These are phyloP conservation scores for Tylochromis polylepis DNA, from an alignment of 2,113 vertebrate genomes.

Conservation along the genomic window DNA sequence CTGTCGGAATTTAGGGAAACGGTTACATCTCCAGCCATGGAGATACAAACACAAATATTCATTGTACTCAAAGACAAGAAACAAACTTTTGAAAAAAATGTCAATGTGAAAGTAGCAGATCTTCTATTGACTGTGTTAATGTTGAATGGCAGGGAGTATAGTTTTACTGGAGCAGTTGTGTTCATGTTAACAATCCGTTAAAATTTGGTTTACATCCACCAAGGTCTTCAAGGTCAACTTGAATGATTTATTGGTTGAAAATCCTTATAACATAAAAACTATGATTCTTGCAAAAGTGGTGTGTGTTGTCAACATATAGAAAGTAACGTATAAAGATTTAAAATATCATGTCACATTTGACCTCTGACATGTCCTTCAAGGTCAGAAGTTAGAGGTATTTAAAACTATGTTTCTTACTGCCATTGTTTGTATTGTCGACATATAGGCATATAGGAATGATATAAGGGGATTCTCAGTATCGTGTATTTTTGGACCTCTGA, in stretches of 20 bases:
- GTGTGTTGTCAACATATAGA: background rate
- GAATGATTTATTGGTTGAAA: background rate
- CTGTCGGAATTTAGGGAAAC: rapidly evolving
- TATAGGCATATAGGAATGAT: background rate
- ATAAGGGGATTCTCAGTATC: background rate
- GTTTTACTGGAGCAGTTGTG: background rate
- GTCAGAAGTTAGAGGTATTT: background rate
- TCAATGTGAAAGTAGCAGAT: background rate
- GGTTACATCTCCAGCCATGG: rapidly evolving
- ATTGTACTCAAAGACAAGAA: background rate
- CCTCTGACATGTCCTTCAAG: background rate
- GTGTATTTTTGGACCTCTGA: background rate
- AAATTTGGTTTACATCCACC: background rate
- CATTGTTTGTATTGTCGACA: background rate
- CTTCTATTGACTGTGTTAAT: background rate
- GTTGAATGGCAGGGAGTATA: background rate
- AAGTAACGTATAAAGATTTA: background rate
- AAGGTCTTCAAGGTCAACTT: background rate
- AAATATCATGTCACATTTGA: background rate
- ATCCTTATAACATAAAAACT: background rate
- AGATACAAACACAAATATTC: background rate
- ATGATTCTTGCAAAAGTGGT: background rate
- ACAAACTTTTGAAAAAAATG: background rate
- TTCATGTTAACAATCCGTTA: background rate
- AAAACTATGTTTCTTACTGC: background rate